Conservation (phyloP, 2,797 vertebrate genomes). For the Pempheris klunzingeri region DNA sequence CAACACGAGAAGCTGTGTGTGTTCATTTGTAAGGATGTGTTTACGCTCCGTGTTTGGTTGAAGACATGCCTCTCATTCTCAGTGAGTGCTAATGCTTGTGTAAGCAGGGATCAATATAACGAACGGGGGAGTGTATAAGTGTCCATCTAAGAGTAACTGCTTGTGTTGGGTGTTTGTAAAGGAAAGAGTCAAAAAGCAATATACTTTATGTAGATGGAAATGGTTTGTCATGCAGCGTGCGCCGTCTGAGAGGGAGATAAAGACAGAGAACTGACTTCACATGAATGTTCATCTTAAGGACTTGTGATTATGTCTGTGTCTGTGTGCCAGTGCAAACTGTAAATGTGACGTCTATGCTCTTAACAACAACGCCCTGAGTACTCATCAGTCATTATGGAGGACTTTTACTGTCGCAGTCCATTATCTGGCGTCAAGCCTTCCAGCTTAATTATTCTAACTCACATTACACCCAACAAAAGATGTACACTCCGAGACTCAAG, state of each 20-base stretch:
- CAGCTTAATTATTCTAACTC: conserved; percentile 57
- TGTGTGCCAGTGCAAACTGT: conserved; percentile 7
- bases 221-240: conserved; percentile 3
- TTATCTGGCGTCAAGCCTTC: conserved; percentile 57
- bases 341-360: conserved; percentile 42
- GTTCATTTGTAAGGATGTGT: conserved; percentile 22
- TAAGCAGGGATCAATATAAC: conserved; percentile 86
- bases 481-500: conserved; percentile 13
- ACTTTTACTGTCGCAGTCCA: conserved; percentile 61
- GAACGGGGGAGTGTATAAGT: conserved; percentile 79
- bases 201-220: conserved; percentile 30
- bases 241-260: conserved; percentile 31
- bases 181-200: conserved; percentile 51
- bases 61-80: conserved; percentile 80
- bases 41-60: conserved; percentile 55
- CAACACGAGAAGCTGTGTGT: conserved; percentile 8
- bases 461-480: conserved; percentile 48
- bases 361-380: conserved; percentile 50
- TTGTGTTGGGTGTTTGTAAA: conserved; percentile 60
- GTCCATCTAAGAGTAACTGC: conserved; percentile 78
- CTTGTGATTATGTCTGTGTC: conserved; percentile 32
- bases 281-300: conserved; percentile 37
- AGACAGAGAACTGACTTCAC: background rate
- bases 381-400: conserved; percentile 55
- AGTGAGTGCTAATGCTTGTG: conserved; percentile 86